A percentile compares a stretch with the other conserved stretches of the same genome.
Evolutionary conservation across 2,113 vertebrate species (phyloP).

Genomic region (Spermophilus dauricus): DNA sequence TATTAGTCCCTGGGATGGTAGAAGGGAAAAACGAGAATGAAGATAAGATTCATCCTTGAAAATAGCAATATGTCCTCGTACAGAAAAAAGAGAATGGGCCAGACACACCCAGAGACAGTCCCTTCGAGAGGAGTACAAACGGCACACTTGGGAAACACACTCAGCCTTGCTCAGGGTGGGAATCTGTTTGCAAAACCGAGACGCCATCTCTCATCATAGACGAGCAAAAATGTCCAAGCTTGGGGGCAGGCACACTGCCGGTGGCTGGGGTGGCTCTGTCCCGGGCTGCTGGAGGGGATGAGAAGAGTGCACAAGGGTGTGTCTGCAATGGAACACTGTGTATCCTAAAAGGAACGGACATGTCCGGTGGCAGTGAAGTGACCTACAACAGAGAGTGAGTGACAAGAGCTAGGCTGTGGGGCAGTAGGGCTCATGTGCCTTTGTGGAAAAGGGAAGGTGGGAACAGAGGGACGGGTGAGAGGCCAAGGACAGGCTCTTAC

Average conservation of each 20-base stretch:
- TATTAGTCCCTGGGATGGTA: background rate
- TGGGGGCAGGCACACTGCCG: background rate
- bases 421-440: too few species aligned
- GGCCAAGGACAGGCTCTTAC: background rate
- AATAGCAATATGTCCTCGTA: background rate
- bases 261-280: too few species aligned
- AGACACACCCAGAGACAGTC: background rate
- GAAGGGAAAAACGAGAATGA: background rate
- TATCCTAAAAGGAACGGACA: background rate
- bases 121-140: background rate
- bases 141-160: background rate
- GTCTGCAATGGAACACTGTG: background rate
- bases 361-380: fast-evolving
- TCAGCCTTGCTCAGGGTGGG: background rate
- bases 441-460: fast-evolving
- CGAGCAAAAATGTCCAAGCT: background rate
- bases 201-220: background rate
- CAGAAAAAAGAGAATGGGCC: background rate
- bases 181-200: background rate
- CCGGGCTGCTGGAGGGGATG: fast-evolving
- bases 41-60: background rate
- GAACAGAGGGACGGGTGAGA: fast-evolving
- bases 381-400: fast-evolving
- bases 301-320: background rate
- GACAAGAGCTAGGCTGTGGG: too few species aligned